These are phyloP conservation scores for Saimiri boliviensis DNA, from an alignment of 2,113 vertebrate genomes.

Conservation along the genomic window DNA sequence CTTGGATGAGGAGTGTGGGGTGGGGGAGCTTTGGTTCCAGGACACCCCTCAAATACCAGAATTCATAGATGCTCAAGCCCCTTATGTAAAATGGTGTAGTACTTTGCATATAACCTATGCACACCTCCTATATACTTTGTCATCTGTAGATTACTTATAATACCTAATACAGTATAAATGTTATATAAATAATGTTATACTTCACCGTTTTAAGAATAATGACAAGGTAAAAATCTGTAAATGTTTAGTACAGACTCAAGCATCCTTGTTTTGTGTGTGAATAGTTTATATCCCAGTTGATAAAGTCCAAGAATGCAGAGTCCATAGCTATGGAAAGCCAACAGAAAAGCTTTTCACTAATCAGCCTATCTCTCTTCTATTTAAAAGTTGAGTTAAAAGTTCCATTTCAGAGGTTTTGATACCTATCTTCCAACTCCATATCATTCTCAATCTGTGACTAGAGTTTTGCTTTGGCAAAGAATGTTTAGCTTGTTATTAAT, in stretches of 20 bases:
- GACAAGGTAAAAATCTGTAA: not conserved
- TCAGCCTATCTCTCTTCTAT: not conserved
- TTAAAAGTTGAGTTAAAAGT: not conserved
- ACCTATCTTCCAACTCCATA: not conserved
- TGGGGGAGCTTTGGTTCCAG: not conserved
- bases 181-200: not conserved
- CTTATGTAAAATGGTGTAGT: not conserved
- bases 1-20: not conserved
- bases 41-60: not conserved
- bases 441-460: not conserved
- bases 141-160: not conserved
- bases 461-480: not conserved
- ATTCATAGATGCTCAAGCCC: not conserved
- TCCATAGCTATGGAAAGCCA: not conserved
- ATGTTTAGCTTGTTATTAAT: not conserved
- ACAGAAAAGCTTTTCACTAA: not conserved
- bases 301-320: not conserved
- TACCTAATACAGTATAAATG: not conserved
- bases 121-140: not conserved
- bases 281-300: not conserved
- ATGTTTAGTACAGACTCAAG: not conserved
- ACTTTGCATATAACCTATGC: not conserved
- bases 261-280: not conserved
- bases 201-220: not conserved
- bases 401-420: not conserved